A percentile compares a stretch with the other conserved stretches of the same genome.
These are phyloP conservation scores for Ornithoptera priamus DNA, from an alignment of 2,888 invertebrate species.

Conservation along the genomic window DNA sequence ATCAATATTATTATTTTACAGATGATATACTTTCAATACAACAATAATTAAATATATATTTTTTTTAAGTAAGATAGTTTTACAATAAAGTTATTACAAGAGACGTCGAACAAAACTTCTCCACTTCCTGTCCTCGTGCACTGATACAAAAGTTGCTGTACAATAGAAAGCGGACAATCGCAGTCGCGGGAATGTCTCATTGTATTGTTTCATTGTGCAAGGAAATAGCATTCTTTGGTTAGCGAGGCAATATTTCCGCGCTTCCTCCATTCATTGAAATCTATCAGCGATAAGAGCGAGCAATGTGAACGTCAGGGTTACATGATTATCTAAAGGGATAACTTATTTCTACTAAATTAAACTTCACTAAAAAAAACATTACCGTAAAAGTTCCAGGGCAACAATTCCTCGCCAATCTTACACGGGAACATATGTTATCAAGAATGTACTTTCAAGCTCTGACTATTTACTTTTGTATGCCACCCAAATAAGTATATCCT, in stretches of 20 bases:
- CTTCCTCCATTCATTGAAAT: conserved; percentile 42
- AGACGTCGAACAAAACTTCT: conserved; percentile 8
- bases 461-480: no score
- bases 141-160: conserved; percentile 13
- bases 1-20: no score
- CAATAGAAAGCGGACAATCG: conserved; percentile 29
- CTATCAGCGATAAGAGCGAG: conserved; percentile 38
- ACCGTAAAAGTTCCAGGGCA: neutral
- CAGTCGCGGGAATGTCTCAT: conserved; percentile 34
- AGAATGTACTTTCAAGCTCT: no score
- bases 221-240: conserved; percentile 43
- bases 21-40: neutral
- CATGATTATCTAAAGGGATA: neutral
- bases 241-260: conserved; percentile 58
- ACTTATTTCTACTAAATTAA: neutral
- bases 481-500: no score
- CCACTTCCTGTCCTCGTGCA: conserved; percentile 8
- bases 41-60: neutral
- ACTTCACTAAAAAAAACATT: neutral
- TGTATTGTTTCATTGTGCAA: conserved; percentile 36
- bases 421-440: no score
- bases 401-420: no score
- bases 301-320: conserved; percentile 40
- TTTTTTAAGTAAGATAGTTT: neutral
- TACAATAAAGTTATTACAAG: neutral